Percentiles rank a stretch among this genome's conserved stretches.
These are phyloP conservation scores for Tetragonula clypearis DNA, from an alignment of 1,140 invertebrate genomes.

Conservation along the genomic window DNA sequence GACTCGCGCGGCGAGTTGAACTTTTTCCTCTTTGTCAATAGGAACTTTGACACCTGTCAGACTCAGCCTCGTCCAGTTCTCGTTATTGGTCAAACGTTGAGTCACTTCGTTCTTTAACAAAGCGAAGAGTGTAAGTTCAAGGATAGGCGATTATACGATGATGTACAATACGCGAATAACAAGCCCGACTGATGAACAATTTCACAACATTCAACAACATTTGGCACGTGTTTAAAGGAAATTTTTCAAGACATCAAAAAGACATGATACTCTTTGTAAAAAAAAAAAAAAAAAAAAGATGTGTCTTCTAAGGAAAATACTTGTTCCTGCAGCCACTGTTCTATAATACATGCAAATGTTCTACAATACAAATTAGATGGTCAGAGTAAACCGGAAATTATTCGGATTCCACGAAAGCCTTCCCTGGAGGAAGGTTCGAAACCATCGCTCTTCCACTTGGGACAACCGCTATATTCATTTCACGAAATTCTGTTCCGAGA, in stretches of 20 bases:
- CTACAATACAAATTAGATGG: neutral
- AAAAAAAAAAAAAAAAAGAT: neutral
- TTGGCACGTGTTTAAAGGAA: neutral
- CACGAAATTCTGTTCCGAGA: neutral
- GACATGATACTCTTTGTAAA: neutral
- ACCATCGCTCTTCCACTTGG: neutral
- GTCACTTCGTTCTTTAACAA: neutral
- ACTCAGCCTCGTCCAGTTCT: neutral
- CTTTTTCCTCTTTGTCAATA: too few relatives aligned
- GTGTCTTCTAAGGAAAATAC: neutral
- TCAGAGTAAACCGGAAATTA: constrained; percentile 2
- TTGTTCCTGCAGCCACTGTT: neutral
- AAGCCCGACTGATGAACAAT: too few relatives aligned
- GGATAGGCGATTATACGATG: neutral
- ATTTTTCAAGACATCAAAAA: neutral
- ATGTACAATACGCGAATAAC: neutral
- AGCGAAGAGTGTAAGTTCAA: neutral
- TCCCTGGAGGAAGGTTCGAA: neutral
- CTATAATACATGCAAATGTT: too few relatives aligned
- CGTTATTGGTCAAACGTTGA: neutral
- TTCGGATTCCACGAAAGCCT: neutral
- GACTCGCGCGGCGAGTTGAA: neutral
- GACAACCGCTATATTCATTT: neutral
- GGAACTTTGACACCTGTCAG: too few relatives aligned
- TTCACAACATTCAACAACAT: neutral